Percentiles rank a stretch among this genome's conserved stretches.
Evolutionary conservation across 2,888 invertebrate genomes (phyloP).

Genomic region (Caenorhabditis virilis): DNA sequence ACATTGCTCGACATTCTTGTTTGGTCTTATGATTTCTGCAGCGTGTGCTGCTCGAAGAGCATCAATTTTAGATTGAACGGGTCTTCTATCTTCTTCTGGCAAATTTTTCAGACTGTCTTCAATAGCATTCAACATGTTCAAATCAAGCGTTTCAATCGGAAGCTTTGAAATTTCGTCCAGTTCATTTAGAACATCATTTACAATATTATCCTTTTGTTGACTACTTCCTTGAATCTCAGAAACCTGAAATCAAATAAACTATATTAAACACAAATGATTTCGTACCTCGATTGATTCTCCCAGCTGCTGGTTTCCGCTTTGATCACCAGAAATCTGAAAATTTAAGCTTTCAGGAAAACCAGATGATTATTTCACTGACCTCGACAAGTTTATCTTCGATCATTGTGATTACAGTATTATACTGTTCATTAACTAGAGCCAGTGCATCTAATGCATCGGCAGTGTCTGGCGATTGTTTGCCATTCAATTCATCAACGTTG

Average conservation of each 20-base stretch:
- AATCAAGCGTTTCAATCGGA: background rate
- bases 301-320: no score
- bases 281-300: no score
- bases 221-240: background rate
- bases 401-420: slow-evolving; percentile 18
- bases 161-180: background rate
- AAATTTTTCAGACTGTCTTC: slow-evolving; percentile 7
- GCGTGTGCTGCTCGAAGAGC: slow-evolving; percentile 10
- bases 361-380: slow-evolving; percentile 6
- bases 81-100: slow-evolving; percentile 12
- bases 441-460: slow-evolving; percentile 32
- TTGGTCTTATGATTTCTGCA: no score
- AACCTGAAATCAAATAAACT: background rate
- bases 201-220: slow-evolving; percentile 1
- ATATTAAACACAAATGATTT: background rate
- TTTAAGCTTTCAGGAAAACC: background rate
- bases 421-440: slow-evolving; percentile 32
- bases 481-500: slow-evolving; percentile 34
- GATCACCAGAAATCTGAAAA: no score
- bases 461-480: slow-evolving; percentile 29
- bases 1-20: no score
- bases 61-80: slow-evolving; percentile 4
- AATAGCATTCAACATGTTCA: background rate
- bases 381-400: slow-evolving; percentile 31
- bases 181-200: background rate